Evolutionary conservation across 2,888 invertebrate species (phyloP).

Genomic region (Macaria liturata): DNA sequence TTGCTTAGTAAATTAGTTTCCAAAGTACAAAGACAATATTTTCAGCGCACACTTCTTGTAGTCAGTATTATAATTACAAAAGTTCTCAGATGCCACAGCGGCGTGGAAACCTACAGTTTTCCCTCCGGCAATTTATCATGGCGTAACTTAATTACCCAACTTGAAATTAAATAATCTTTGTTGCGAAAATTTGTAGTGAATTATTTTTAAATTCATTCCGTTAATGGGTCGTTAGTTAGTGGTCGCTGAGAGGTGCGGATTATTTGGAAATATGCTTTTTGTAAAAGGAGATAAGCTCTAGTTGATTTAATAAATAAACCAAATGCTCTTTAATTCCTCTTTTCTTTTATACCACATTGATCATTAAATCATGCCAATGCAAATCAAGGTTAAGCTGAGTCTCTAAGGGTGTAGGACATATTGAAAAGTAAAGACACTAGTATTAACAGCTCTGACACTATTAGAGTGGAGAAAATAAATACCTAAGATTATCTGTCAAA

Average conservation of each 20-base stretch:
- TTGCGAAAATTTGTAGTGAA: neutral
- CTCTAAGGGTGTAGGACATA: too few relatives aligned
- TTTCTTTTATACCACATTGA: too few relatives aligned
- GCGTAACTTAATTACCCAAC: conserved; percentile 10
- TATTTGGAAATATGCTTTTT: neutral
- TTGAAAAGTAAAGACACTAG: too few relatives aligned
- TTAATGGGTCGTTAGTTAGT: neutral
- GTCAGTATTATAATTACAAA: conserved; percentile 3
- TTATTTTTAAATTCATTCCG: neutral
- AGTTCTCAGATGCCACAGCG: conserved; percentile 1
- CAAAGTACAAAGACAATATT: neutral
- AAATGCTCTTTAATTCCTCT: too few relatives aligned
- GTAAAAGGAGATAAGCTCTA: too few relatives aligned
- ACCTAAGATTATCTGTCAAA: too few relatives aligned
- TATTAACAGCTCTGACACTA: too few relatives aligned
- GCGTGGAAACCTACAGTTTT: neutral
- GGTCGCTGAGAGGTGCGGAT: neutral
- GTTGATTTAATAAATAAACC: too few relatives aligned
- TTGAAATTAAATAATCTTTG: conserved; percentile 6
- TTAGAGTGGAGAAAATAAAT: too few relatives aligned
- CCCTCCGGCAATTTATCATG: conserved; percentile 13
- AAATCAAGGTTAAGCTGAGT: too few relatives aligned
- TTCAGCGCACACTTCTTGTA: neutral
- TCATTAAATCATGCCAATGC: too few relatives aligned
- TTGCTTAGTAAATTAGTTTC: neutral